Evolutionary conservation across 1,140 invertebrate genomes (phyloP), one percentile per base, ranked within the genome.

Genomic region (Drosophila azteca): DNA sequence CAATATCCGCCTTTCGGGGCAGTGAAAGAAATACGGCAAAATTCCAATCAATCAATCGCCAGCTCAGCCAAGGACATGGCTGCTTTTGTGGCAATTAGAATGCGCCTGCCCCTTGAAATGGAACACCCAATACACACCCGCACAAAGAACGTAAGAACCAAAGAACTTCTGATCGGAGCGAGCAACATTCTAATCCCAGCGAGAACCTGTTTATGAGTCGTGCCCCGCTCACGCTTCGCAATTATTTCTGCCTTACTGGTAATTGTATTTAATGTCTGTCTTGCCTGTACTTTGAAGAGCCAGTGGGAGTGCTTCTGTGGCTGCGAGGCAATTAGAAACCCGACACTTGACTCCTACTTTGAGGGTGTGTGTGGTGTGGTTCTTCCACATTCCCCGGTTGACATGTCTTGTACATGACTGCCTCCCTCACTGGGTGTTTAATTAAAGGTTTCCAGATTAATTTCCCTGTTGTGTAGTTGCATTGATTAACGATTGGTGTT

Each of bases 171-270:
- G 35, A 39, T 11, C 11, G 26, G 26, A 59, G n/a, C 63, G 17
- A 44, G 51, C 70, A 60, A 74, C 69, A 73, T 73, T 73, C 70
- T 73, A 73, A 73, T 73, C 68, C 59, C 70, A 53, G 67, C 65
- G 52, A 73, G 64, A 68, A 73, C 70, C 69, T 31, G 70, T 73
- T 73, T 64, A 57, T 73, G 70, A 65, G 35, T 64, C 29, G 65
- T 45, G 65, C 31, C 45, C 31, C 45, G n/a, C 24, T 15, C 43
- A 52, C 44, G 46, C 50, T 31, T 11, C 51, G 69, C 70, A 73
- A 73, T 73, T 73, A 73, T 73, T 73, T 73, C 65, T 73, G 69
- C 70, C 70, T 64, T 73, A 73, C 63, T 73, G 63, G 69, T 73
- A 73, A 73, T 73, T 73, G 69, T 73, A 57, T 73, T 73, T 73